phyloP scores from a whole-genome alignment of 2,797 vertebrate genomes.

The Premnoplex brunnescens region DNA sequence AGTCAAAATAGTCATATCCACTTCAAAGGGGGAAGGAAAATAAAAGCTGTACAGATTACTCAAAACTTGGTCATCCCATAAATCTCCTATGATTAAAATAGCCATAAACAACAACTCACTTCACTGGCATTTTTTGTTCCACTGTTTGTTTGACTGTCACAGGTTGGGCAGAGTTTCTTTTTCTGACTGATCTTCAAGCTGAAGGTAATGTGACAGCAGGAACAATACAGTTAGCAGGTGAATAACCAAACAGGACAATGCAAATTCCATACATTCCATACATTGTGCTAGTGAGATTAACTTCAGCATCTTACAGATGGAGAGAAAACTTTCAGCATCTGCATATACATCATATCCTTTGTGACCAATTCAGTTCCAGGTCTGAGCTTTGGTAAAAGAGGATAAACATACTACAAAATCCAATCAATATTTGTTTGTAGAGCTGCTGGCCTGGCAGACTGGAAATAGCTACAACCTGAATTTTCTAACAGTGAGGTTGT shows the following conservation, averaged over 20 bases:
- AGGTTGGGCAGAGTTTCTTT: slow-evolving; percentile 54
- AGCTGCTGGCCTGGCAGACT: not conserved
- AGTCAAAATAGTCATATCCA: not conserved
- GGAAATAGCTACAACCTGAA: not conserved
- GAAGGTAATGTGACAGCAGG: slow-evolving; percentile 78
- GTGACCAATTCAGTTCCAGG: not conserved
- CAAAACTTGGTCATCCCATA: not conserved
- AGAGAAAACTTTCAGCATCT: not conserved
- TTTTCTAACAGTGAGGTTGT: slow-evolving; percentile 40
- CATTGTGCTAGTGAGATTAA: not conserved
- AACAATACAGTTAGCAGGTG: slow-evolving; percentile 84
- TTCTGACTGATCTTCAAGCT: slow-evolving; percentile 81
- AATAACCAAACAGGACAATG: slow-evolving; percentile 50
- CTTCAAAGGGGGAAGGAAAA: slow-evolving; percentile 17
- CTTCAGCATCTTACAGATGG: not conserved
- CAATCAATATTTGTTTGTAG: not conserved
- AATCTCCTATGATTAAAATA: slow-evolving; percentile 44
- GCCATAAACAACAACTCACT: slow-evolving; percentile 74
- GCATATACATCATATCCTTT: not conserved
- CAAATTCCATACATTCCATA: not conserved
- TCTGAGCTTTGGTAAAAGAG: not conserved
- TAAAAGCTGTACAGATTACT: not conserved
- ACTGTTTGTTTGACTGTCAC: slow-evolving; percentile 55
- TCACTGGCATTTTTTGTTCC: slow-evolving; percentile 75
- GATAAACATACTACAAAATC: not conserved